Conservation (phyloP, 2,113 vertebrate species). For the Natator depressus region DNA sequence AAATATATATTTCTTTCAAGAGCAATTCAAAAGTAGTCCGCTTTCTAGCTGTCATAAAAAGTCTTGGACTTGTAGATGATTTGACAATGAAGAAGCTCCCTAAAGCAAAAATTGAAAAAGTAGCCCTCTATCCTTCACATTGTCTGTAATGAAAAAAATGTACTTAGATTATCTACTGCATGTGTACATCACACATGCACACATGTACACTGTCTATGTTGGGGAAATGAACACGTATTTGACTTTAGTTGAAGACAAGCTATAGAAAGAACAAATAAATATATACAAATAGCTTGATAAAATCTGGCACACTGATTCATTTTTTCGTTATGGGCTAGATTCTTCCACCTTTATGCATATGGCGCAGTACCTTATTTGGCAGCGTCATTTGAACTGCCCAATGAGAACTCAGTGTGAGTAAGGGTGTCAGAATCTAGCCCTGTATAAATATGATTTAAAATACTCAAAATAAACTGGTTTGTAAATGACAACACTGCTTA, state of each 20-base stretch:
- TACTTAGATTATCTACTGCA: not conserved
- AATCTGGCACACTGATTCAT: not conserved
- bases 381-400: not conserved
- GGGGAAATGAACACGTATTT: not conserved
- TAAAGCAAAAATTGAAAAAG: not conserved
- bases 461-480: not conserved
- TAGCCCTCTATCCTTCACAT: not conserved
- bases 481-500: not conserved
- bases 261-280: not conserved
- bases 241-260: not conserved
- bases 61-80: not conserved
- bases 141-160: not conserved
- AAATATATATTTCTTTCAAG: not conserved
- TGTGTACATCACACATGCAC: rapidly evolving
- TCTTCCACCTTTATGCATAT: not conserved
- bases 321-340: not conserved
- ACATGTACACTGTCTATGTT: not conserved
- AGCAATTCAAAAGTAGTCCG: not conserved
- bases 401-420: not conserved
- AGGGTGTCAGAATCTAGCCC: not conserved
- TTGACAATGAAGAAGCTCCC: not conserved
- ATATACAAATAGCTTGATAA: not conserved
- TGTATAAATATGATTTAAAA: not conserved
- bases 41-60: not conserved
- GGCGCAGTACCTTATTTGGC: not conserved